These are phyloP conservation scores for Saccopteryx bilineata DNA, from an alignment of 2,113 vertebrate genomes.

Conservation along the genomic window DNA sequence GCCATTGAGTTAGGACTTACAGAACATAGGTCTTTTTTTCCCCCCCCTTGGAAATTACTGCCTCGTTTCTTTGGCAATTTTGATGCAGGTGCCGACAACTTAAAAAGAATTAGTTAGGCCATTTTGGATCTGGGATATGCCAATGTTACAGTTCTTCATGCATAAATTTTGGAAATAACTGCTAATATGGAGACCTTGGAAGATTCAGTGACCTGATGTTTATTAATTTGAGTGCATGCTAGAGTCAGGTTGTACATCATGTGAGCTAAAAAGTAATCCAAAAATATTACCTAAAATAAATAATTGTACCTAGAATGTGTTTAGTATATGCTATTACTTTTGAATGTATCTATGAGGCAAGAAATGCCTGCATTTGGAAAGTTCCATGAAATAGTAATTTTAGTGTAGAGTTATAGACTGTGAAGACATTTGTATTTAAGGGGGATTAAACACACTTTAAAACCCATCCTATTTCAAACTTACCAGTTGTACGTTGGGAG, in stretches of 20 bases:
- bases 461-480: conserved; percentile 26
- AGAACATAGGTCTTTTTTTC: not conserved
- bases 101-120: not conserved
- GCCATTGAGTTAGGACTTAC: not conserved
- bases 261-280: not conserved
- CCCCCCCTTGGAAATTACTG: not conserved
- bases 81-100: not conserved
- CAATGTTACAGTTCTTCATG: not conserved
- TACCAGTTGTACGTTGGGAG: conserved; percentile 19
- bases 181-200: not conserved
- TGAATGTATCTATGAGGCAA: not conserved
- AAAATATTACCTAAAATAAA: not conserved
- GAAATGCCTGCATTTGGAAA: not conserved
- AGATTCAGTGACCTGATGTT: not conserved
- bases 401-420: not conserved
- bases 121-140: not conserved
- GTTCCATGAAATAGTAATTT: conserved; percentile 23
- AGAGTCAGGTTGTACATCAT: not conserved
- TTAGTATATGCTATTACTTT: not conserved
- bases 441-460: not conserved
- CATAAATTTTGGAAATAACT: not conserved
- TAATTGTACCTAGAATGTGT: not conserved
- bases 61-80: not conserved
- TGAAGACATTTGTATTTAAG: conserved; percentile 53
- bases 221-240: not conserved